Conservation (phyloP, 2,113 vertebrate genomes). For the Macaca nemestrina region DNA sequence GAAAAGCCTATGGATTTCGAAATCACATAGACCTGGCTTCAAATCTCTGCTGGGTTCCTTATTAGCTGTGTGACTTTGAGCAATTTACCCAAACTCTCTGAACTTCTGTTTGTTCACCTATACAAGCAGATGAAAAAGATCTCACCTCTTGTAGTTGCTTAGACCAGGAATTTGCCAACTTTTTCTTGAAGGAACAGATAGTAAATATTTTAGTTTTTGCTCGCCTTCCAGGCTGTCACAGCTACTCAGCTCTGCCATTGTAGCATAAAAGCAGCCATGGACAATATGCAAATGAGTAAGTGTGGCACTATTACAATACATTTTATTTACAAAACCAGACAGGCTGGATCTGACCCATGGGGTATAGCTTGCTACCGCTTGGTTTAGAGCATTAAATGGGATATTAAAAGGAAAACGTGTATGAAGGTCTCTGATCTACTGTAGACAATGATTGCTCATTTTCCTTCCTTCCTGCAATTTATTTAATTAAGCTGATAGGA, state of each 20-base stretch:
- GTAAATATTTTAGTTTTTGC: neutral
- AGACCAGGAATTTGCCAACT: neutral
- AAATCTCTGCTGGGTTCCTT: neutral
- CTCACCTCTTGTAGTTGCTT: neutral
- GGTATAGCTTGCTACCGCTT: neutral
- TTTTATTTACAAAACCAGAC: neutral
- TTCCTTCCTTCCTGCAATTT: neutral
- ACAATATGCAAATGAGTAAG: neutral
- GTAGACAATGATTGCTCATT: neutral
- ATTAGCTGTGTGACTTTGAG: neutral
- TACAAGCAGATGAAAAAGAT: neutral
- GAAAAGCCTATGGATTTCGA: neutral
- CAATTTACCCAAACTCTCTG: neutral
- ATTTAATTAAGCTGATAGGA: neutral
- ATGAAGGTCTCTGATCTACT: neutral
- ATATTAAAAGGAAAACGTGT: neutral
- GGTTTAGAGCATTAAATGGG: neutral
- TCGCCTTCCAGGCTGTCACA: neutral
- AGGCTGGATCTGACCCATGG: neutral
- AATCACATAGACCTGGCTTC: neutral
- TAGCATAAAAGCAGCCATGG: neutral
- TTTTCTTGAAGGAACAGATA: neutral
- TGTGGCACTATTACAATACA: neutral
- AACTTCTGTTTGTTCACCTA: neutral
- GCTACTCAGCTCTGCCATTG: neutral